These are phyloP conservation scores for Clanis bilineata DNA, from an alignment of 2,888 invertebrate species.

Conservation along the genomic window DNA sequence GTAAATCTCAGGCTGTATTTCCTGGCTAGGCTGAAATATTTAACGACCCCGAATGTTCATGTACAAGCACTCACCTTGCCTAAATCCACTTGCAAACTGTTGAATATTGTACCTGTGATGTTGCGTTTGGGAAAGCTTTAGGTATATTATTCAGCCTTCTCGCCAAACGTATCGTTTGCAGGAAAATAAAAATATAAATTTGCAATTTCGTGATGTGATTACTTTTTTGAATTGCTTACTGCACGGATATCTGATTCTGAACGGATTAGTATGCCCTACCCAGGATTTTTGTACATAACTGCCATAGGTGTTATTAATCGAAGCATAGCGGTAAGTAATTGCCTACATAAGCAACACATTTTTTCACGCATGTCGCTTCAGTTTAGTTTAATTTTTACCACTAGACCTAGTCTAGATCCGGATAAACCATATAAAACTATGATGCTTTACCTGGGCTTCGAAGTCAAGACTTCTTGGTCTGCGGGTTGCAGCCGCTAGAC, in stretches of 20 bases:
- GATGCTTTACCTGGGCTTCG: too few species aligned
- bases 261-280: too few species aligned
- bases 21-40: neutral
- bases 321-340: too few species aligned
- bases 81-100: conserved; percentile 1
- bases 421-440: too few species aligned
- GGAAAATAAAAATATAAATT: neutral
- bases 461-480: too few species aligned
- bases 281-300: too few species aligned
- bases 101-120: conserved; percentile 8
- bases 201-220: neutral
- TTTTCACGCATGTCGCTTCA: too few species aligned
- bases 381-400: too few species aligned
- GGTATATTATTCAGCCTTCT: conserved; percentile 1
- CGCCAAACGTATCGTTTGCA: neutral
- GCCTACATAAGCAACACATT: too few species aligned
- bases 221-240: neutral
- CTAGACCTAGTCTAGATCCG: too few species aligned
- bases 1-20: neutral
- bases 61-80: neutral
- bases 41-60: neutral
- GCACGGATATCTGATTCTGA: neutral
- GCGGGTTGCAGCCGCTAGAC: too few species aligned
- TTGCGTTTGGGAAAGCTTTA: neutral
- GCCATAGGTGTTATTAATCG: too few species aligned